Base-by-base conservation (phyloP, 1,140 invertebrate genomes). In the Ephestia elutella region DNA sequence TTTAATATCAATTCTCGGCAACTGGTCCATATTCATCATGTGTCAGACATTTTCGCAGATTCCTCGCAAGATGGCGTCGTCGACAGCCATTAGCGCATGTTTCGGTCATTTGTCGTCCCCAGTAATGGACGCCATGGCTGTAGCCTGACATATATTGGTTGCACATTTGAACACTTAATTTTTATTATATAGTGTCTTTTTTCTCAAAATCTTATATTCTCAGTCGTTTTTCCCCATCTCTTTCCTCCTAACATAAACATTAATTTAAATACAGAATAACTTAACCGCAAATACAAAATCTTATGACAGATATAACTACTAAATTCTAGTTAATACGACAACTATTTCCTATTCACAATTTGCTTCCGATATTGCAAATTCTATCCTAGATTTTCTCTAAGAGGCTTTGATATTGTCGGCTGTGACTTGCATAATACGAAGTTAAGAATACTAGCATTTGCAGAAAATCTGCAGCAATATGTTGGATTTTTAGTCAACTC, bases 361-460 rank as follows among this genome's bases (percentile, higher is more conserved):
- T 51, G 57, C 44, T 57, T 68, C 61, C 55, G 61, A 68, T 64
- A 65, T 68, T 68, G 66, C 66, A 65, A 68, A 68, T 65, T 63
- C 60, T 62, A 59, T 55, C 60, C 62, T 60, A 68, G 66, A 68
- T 68, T 68, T 68, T 65, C 64, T 65, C 59, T 59, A 13, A 54
- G 20, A 62, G 60, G 30, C 55, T 56, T 51, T 35, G 54, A 64
- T 64, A 61, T 63, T 59, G 54, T 60, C 56, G 57, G 56, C 50
- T 59, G 28, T 54, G 21, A 49, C 38, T 44, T 44, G 38, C 38
- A 44, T 44, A 44, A 44, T 44, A 44, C 11, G n/a, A 38, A 38
- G 32, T 10, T 13, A 38, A 38, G 32, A 38, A 38, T 44, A 44
- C 38, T 15, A 32, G 38, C 38, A 44, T 15, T 44, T 44, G n/a